These are phyloP conservation scores for Eristalis pertinax DNA, from an alignment of 2,888 invertebrate species.

Conservation along the genomic window DNA sequence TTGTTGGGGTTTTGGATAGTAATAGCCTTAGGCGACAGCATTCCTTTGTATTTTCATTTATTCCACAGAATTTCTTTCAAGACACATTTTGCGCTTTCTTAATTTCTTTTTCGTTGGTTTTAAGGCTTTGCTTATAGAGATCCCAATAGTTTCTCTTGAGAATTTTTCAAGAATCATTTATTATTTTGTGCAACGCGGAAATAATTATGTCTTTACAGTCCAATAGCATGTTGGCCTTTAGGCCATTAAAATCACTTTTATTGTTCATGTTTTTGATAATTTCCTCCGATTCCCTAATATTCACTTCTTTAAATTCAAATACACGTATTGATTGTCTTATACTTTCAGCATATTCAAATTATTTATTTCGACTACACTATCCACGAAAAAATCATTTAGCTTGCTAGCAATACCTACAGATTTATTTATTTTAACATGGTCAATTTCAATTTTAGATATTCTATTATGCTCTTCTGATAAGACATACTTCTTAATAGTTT, in stretches of 20 bases:
- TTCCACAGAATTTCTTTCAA: too few species aligned
- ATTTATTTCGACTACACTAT: background rate
- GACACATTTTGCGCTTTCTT: too few species aligned
- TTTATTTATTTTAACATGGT: background rate
- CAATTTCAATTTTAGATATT: constrained; percentile 2
- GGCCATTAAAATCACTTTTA: background rate
- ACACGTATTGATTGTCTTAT: background rate
- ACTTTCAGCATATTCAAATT: background rate
- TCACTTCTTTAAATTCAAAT: background rate
- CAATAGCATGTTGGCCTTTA: background rate
- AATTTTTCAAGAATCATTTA: too few species aligned
- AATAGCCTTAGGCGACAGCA: too few species aligned
- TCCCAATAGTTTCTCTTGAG: too few species aligned
- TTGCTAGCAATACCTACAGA: background rate
- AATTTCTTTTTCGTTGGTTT: too few species aligned
- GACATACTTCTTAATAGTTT: too few species aligned
- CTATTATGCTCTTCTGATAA: too few species aligned
- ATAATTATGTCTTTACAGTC: background rate
- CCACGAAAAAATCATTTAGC: background rate
- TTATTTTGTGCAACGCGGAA: background rate
- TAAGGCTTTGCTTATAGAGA: too few species aligned
- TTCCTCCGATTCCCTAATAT: background rate
- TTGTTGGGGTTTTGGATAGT: too few species aligned
- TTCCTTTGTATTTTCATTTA: too few species aligned
- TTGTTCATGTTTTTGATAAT: background rate